Conservation (phyloP, 2,797 vertebrate genomes). For the Leptodactylus fallax region DNA sequence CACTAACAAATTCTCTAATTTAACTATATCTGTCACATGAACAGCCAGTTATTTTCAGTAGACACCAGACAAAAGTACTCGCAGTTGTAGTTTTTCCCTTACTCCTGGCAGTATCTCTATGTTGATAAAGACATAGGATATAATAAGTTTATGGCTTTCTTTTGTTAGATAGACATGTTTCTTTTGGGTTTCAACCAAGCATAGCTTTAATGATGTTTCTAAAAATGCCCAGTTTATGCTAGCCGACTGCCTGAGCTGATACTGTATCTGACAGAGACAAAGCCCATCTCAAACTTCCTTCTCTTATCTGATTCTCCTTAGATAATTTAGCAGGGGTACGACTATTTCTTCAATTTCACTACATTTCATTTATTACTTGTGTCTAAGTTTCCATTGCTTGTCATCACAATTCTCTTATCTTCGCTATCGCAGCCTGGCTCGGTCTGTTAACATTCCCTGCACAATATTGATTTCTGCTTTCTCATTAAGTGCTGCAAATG, state of each 20-base stretch:
- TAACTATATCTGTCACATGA: neutral
- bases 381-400: conserved; percentile 37
- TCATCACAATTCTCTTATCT: conserved; percentile 45
- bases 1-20: neutral
- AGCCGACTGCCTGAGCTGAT: conserved; percentile 9
- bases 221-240: neutral
- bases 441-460: neutral
- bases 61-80: neutral
- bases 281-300: neutral
- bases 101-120: neutral
- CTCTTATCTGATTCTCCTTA: conserved; percentile 21
- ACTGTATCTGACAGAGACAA: conserved; percentile 9
- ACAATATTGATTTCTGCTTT: conserved; percentile 48
- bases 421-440: neutral
- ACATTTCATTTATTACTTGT: conserved; percentile 45
- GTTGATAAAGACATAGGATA: neutral
- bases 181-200: neutral
- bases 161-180: neutral
- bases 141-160: conserved; percentile 17
- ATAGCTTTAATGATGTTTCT: neutral
- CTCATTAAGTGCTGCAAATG: conserved; percentile 48
- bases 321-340: conserved; percentile 18
- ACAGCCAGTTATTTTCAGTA: too few relatives aligned
- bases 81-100: neutral
- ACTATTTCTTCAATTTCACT: conserved; percentile 29